phyloP scores from a whole-genome alignment of 2,888 invertebrate genomes.

The Heteromyza rotundicornis region DNA sequence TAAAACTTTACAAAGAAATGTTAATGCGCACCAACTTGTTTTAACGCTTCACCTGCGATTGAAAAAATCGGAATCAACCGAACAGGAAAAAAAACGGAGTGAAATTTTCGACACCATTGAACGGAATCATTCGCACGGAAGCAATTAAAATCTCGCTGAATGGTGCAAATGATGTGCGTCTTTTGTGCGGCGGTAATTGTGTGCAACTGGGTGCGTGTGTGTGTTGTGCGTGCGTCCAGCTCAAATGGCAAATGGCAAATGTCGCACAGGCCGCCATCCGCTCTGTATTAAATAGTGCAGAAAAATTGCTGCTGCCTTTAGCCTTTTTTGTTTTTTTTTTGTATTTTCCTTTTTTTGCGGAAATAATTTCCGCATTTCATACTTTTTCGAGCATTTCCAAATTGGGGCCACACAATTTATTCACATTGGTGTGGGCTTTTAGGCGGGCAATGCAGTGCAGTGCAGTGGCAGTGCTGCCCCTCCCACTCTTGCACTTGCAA shows the following conservation, averaged over 20 bases:
- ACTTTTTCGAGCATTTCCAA: neutral
- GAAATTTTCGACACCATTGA: conserved; percentile 25
- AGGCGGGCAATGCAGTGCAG: too few relatives aligned
- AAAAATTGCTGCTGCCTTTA: conserved; percentile 23
- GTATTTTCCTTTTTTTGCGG: neutral
- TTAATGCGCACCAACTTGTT: too few relatives aligned
- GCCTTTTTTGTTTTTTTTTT: neutral
- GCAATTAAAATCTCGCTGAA: conserved; percentile 39
- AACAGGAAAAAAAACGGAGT: too few relatives aligned
- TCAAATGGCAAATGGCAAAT: neutral
- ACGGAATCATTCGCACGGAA: conserved; percentile 36
- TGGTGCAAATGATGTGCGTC: conserved; percentile 34
- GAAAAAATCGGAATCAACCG: too few relatives aligned
- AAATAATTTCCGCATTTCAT: neutral
- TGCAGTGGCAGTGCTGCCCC: too few relatives aligned
- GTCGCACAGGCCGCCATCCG: neutral
- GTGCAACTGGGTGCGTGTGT: conserved; percentile 9
- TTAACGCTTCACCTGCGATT: too few relatives aligned
- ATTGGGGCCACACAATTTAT: neutral
- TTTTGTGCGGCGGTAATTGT: conserved; percentile 11
- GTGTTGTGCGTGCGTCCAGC: conserved; percentile 1
- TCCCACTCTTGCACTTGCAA: too few relatives aligned
- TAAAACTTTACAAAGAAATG: too few relatives aligned
- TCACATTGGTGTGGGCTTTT: too few relatives aligned
- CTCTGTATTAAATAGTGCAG: conserved; percentile 31